Conservation (phyloP, 2,797 vertebrate genomes). For the Ciconia nigra region DNA sequence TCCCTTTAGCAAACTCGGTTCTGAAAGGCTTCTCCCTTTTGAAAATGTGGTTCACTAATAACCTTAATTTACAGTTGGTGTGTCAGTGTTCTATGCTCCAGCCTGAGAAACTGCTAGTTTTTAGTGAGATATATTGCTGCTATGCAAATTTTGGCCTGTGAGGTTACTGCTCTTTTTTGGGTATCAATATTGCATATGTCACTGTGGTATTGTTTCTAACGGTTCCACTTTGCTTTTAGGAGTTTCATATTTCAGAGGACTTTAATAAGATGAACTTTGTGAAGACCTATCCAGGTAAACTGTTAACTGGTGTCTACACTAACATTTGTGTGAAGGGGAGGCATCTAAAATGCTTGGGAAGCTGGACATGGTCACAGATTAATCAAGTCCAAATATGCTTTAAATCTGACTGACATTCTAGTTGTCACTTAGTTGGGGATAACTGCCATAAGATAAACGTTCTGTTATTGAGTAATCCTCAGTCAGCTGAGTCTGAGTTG, state of each 20-base stretch:
- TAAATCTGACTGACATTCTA: background rate
- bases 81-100: background rate
- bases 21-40: background rate
- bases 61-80: background rate
- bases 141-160: background rate
- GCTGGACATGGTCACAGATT: background rate
- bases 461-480: background rate
- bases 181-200: background rate
- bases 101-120: background rate
- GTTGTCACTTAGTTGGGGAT: background rate
- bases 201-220: background rate
- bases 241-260: slow-evolving; percentile 97
- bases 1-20: background rate
- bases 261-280: slow-evolving; percentile 99
- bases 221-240: slow-evolving; percentile 72
- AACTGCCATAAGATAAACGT: background rate
- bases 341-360: background rate
- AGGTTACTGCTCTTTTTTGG: background rate
- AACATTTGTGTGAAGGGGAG: background rate
- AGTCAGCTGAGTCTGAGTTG: background rate
- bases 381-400: background rate
- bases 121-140: background rate
- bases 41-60: background rate
- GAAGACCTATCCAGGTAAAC: slow-evolving; percentile 95
- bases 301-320: background rate